These are phyloP conservation scores for Plemyria rubiginata DNA, from an alignment of 2,888 invertebrate genomes.

Conservation along the genomic window DNA sequence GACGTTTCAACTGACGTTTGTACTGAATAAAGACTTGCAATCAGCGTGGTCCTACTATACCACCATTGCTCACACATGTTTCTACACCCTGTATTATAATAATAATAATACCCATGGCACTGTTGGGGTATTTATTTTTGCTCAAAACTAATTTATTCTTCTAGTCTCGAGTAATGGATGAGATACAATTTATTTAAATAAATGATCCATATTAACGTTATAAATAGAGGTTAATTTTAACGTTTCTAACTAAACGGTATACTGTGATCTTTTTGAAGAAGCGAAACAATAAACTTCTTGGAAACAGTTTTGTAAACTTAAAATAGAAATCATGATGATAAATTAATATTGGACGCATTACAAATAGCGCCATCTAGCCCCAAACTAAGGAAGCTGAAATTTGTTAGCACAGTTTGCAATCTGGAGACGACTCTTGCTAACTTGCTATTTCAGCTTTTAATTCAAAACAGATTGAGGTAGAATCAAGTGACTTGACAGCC, in stretches of 20 bases:
- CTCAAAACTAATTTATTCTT: conserved; percentile 49
- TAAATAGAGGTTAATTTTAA: conserved; percentile 35
- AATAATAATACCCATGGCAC: neutral
- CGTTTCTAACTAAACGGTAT: conserved; percentile 35
- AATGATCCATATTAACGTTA: conserved; percentile 28
- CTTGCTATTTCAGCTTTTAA: too few species aligned
- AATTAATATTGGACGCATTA: too few species aligned
- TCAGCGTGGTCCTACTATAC: too few species aligned
- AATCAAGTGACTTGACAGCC: too few species aligned
- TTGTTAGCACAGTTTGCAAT: too few species aligned
- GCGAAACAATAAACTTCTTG: conserved; percentile 1
- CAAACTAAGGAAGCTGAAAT: too few species aligned
- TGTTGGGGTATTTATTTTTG: conserved; percentile 46
- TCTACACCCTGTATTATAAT: neutral
- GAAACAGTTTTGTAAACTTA: neutral
- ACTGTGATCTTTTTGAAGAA: conserved; percentile 29
- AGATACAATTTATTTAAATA: conserved; percentile 42
- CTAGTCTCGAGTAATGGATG: conserved; percentile 36
- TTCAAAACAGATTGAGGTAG: too few species aligned
- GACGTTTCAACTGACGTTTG: too few species aligned
- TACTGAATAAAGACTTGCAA: too few species aligned
- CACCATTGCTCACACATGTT: neutral
- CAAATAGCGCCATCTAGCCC: too few species aligned
- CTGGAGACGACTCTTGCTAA: too few species aligned
- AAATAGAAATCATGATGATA: neutral